Evolutionary conservation across 1,140 invertebrate genomes (phyloP).

Genomic region (Odontomachus brunneus): DNA sequence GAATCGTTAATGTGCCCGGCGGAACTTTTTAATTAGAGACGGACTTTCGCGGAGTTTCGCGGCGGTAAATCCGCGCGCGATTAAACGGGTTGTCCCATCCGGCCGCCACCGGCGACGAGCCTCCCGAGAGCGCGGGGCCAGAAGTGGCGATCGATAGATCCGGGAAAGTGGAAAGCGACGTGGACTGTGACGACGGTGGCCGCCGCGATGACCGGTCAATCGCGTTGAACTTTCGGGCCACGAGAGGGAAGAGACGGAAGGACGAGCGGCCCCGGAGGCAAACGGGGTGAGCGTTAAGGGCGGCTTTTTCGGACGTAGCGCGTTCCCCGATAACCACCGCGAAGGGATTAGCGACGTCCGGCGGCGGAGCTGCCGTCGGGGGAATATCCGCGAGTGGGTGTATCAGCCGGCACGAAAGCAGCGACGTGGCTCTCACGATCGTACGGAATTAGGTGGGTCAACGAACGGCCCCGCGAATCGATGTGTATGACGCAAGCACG

Average conservation of each 20-base stretch:
- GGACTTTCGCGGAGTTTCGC: neutral
- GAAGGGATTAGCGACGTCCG: neutral
- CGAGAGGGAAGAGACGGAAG: no score
- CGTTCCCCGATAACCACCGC: neutral
- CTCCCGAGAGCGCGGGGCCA: constrained; percentile 10
- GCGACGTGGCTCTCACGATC: constrained; percentile 20
- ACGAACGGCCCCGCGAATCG: constrained; percentile 39
- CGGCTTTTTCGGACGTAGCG: neutral
- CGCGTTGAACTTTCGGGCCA: neutral
- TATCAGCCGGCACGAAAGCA: constrained; percentile 25
- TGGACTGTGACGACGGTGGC: neutral
- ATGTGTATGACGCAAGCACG: constrained; percentile 47
- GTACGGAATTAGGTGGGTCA: constrained; percentile 32
- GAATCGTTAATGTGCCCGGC: constrained; percentile 16
- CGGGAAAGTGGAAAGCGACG: constrained; percentile 12
- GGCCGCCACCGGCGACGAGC: neutral
- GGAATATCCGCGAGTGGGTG: neutral
- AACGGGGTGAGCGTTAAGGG: neutral
- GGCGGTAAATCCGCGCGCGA: neutral
- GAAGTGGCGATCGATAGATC: constrained; percentile 51
- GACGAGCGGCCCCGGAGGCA: neutral
- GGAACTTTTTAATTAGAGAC: constrained; percentile 52
- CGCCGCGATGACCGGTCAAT: constrained; percentile 8
- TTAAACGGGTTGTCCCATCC: neutral
- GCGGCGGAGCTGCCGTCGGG: neutral